These are phyloP conservation scores for Coregonus ussuriensis DNA, from an alignment of 2,797 vertebrate genomes.

Conservation along the genomic window DNA sequence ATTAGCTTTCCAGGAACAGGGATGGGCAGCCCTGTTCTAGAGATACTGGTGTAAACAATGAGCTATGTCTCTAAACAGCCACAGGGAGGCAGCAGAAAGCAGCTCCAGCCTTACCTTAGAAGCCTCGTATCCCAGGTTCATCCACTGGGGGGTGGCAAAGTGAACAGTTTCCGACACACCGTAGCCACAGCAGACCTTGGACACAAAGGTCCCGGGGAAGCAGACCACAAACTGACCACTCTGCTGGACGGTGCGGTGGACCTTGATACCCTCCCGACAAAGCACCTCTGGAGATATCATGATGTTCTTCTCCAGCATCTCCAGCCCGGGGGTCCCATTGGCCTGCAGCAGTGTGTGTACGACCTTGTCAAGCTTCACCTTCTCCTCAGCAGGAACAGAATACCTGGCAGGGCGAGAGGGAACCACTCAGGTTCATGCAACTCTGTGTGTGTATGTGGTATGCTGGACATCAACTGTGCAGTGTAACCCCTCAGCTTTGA, in stretches of 20 bases:
- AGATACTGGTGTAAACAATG: background rate
- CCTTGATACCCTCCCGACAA: conserved; percentile 94
- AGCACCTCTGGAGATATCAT: conserved; percentile 99
- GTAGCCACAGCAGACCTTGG: conserved; percentile 98
- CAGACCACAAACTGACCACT: conserved; percentile 97
- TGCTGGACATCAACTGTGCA: background rate
- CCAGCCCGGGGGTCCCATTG: conserved; percentile 97
- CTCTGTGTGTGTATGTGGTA: no score
- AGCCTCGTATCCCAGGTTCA: conserved; percentile 95
- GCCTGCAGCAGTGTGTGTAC: conserved; percentile 98
- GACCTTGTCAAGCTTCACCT: conserved; percentile 96
- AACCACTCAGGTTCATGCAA: conserved; percentile 6
- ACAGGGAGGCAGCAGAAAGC: conserved; percentile 48
- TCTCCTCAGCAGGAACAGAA: conserved; percentile 99
- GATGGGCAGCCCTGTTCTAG: background rate
- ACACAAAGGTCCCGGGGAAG: conserved; percentile 97
- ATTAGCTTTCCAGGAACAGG: background rate
- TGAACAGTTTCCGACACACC: conserved; percentile 98
- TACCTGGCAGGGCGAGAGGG: conserved; percentile 79
- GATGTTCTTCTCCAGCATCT: conserved; percentile 99
- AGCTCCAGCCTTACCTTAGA: conserved; percentile 82
- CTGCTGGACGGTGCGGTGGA: conserved; percentile 95
- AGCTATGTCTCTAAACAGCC: conserved; percentile 23
- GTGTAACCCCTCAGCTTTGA: background rate
- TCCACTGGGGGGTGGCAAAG: conserved; percentile 99